Percentiles rank a stretch among this genome's conserved stretches.
phyloP scores from a whole-genome alignment of 2,888 invertebrate species.

The Brenthis ino region DNA sequence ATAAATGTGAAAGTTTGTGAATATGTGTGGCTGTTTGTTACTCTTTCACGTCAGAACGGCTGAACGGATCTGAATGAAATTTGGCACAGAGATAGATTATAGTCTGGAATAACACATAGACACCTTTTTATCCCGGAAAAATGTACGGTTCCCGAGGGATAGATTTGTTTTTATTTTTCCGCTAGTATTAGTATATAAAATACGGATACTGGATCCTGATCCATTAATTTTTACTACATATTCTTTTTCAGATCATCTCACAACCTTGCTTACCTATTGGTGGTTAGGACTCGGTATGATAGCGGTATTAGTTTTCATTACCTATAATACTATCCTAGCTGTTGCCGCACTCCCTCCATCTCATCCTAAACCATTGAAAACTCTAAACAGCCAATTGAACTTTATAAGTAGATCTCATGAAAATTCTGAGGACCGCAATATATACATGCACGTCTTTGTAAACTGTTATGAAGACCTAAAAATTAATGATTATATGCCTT shows the following conservation, averaged over 20 bases:
- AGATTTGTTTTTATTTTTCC: too few relatives aligned
- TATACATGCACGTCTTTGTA: constrained; percentile 65
- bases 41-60: too few relatives aligned
- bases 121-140: too few relatives aligned
- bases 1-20: too few relatives aligned
- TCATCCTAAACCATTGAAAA: constrained; percentile 42
- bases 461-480: constrained; percentile 52
- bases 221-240: background rate
- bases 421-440: constrained; percentile 43
- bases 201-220: too few relatives aligned
- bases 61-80: too few relatives aligned
- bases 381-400: constrained; percentile 35
- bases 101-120: too few relatives aligned
- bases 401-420: constrained; percentile 33
- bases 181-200: too few relatives aligned
- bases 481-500: constrained; percentile 57
- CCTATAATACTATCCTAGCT: constrained; percentile 63
- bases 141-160: too few relatives aligned
- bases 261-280: constrained; percentile 63
- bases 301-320: constrained; percentile 59
- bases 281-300: constrained; percentile 72
- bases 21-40: too few relatives aligned
- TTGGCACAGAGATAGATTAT: too few relatives aligned
- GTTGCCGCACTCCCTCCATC: constrained; percentile 54
- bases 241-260: constrained; percentile 65